Evolutionary conservation across 2,113 vertebrate species (phyloP).

Genomic region (Gasterosteus nipponicus): DNA sequence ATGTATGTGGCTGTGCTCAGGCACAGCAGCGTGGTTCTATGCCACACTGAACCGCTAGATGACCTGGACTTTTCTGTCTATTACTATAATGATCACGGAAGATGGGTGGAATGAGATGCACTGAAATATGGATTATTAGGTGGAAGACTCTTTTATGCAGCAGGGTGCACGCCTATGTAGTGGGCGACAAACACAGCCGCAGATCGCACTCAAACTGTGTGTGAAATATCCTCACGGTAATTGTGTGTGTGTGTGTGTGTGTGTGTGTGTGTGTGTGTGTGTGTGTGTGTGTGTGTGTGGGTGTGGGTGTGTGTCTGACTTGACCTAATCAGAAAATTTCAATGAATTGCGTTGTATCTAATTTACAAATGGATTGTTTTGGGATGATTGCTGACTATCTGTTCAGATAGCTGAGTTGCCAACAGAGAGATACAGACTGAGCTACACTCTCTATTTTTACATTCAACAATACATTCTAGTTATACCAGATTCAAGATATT

Average conservation of each 20-base stretch:
- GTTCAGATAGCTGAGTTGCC: neutral
- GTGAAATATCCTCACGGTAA: neutral
- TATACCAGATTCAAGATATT: neutral
- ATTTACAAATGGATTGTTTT: neutral
- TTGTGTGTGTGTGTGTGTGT: neutral
- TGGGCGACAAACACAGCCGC: neutral
- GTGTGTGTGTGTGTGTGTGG: neutral
- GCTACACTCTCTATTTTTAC: neutral
- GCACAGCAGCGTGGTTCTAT: constrained; percentile 44
- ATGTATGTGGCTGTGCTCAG: constrained; percentile 63
- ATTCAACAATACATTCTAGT: neutral
- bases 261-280: neutral
- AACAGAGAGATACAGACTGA: neutral
- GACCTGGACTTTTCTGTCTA: constrained; percentile 55
- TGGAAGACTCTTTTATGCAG: constrained; percentile 32
- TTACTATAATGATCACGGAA: constrained; percentile 40
- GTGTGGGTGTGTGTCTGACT: neutral
- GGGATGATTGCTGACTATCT: neutral
- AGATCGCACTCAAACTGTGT: neutral
- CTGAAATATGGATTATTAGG: constrained; percentile 63
- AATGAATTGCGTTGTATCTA: neutral
- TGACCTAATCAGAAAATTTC: neutral
- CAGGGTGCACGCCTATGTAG: neutral
- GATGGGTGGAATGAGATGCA: constrained; percentile 47
- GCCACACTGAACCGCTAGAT: constrained; percentile 53